Evolutionary conservation across 2,797 vertebrate species (phyloP).

Genomic region (Microhierax caerulescens): DNA sequence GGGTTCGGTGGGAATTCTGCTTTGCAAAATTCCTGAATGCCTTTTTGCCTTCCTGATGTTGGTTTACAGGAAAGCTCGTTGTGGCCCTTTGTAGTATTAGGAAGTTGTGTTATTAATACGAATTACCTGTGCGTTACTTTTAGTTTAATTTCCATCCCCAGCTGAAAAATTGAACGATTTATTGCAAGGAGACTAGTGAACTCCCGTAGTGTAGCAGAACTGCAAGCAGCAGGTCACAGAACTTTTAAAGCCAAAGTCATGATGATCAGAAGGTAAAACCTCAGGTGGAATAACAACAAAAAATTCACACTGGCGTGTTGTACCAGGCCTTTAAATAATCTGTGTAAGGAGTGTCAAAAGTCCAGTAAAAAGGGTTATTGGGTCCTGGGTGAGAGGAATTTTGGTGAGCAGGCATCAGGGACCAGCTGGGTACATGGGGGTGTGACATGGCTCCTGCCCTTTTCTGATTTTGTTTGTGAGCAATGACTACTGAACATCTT

Average conservation of each 20-base stretch:
- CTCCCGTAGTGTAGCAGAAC: not conserved
- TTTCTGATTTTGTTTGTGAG: not conserved
- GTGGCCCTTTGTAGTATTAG: not conserved
- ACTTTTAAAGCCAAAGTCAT: not conserved
- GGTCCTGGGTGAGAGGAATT: not conserved
- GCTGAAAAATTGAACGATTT: not conserved
- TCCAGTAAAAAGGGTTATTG: not conserved
- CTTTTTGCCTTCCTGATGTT: not conserved
- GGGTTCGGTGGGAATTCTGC: not conserved
- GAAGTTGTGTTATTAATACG: not conserved
- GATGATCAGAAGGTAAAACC: not conserved
- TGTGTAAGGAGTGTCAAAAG: not conserved
- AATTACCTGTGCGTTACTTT: not conserved
- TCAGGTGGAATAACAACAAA: not conserved
- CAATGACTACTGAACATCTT: slow-evolving; percentile 3
- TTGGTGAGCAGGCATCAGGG: not conserved
- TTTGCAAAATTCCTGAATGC: not conserved
- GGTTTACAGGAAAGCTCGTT: not conserved
- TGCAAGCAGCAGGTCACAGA: not conserved
- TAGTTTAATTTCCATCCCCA: not conserved
- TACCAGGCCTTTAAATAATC: not conserved
- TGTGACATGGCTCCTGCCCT: not conserved
- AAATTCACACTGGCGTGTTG: not conserved
- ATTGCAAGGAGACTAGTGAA: not conserved
- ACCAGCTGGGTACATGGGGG: not conserved